These are phyloP conservation scores for Amblyornis subalaris DNA, from an alignment of 2,113 vertebrate genomes.

Conservation along the genomic window DNA sequence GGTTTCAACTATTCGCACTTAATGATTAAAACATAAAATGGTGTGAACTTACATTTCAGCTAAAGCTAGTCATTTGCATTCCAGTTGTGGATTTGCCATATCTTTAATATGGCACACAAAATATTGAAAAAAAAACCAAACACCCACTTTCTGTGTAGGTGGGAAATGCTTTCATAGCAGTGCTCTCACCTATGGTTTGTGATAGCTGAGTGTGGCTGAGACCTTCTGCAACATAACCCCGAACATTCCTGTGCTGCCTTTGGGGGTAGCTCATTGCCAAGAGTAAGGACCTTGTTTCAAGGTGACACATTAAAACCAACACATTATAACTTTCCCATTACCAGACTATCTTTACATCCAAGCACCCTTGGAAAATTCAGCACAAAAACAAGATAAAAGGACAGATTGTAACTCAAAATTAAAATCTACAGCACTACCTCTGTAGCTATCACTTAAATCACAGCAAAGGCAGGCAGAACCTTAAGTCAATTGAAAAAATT, in stretches of 20 bases:
- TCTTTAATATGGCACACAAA: not conserved
- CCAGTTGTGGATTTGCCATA: not conserved
- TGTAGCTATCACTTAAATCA: not conserved
- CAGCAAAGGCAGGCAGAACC: not conserved
- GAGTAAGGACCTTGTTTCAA: rapidly evolving
- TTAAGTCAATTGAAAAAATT: not conserved
- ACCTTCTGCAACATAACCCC: not conserved
- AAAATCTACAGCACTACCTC: not conserved
- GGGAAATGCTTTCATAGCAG: not conserved
- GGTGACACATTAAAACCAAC: not conserved
- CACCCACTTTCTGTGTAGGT: not conserved
- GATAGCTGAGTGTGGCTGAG: not conserved
- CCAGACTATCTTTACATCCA: not conserved
- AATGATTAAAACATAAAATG: not conserved
- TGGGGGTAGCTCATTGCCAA: not conserved
- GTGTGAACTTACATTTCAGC: not conserved
- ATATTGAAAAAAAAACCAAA: not conserved
- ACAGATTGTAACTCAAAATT: not conserved
- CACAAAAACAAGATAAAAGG: not conserved
- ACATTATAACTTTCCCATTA: not conserved
- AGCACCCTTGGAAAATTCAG: not conserved
- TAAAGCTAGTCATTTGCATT: not conserved
- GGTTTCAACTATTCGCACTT: not conserved
- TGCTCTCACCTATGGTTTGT: not conserved
- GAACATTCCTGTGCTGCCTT: rapidly evolving